These are phyloP conservation scores for Pantala flavescens DNA, from an alignment of 1,140 invertebrate species.

Conservation along the genomic window DNA sequence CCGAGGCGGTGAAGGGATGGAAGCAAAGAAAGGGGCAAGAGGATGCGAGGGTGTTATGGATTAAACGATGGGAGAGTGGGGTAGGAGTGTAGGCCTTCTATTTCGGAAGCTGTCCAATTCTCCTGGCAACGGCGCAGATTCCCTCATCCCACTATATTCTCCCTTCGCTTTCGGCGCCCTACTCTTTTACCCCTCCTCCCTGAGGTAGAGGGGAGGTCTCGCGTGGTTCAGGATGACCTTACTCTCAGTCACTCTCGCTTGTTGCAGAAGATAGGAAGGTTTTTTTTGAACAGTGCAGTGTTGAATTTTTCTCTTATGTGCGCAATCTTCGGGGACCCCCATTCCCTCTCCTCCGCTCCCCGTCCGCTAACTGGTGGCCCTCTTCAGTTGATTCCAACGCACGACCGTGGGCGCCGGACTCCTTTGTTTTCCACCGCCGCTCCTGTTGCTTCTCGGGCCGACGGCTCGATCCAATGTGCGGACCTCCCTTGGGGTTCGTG, in stretches of 20 bases:
- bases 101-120: slow-evolving; percentile 8
- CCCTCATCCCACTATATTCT: neutral
- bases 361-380: neutral
- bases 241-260: no score
- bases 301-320: no score
- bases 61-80: neutral
- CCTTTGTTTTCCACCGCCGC: no score
- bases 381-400: no score
- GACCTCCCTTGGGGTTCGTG: no score
- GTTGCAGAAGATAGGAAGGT: no score
- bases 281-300: no score
- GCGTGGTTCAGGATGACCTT: no score
- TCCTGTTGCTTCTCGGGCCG: no score
- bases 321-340: neutral
- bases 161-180: neutral
- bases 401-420: no score
- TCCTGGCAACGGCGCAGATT: neutral
- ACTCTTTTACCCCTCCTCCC: neutral
- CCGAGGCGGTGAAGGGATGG: neutral
- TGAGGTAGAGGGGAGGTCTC: no score
- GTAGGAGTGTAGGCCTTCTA: neutral
- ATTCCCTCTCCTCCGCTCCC: neutral
- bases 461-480: no score
- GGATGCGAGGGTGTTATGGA: neutral
- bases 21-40: neutral